A percentile compares a stretch with the other conserved stretches of the same genome.
phyloP scores from a whole-genome alignment of 2,113 vertebrate genomes.

The Poecile atricapillus region DNA sequence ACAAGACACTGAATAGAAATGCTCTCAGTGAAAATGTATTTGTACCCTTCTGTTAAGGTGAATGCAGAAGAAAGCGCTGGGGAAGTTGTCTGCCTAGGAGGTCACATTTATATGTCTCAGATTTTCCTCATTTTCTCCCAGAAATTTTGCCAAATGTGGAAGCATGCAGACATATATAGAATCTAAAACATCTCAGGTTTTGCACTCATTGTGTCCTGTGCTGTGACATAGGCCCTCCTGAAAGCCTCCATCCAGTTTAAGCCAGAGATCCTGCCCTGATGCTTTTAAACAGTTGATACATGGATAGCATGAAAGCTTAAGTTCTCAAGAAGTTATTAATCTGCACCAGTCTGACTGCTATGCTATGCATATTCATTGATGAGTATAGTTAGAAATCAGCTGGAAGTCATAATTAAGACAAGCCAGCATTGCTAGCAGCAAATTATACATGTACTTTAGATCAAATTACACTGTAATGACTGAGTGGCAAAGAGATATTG shows the following conservation, averaged over 20 bases:
- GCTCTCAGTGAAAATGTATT: neutral
- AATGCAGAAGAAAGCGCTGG: neutral
- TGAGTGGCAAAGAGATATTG: neutral
- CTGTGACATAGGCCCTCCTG: neutral
- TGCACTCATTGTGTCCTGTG: neutral
- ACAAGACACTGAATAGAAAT: neutral
- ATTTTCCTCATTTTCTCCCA: neutral
- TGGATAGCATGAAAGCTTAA: neutral
- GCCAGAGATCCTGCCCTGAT: neutral
- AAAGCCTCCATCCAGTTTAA: neutral
- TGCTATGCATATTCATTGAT: neutral
- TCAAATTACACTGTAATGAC: constrained; percentile 5
- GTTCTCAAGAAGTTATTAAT: neutral
- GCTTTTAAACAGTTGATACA: neutral
- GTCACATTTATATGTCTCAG: neutral
- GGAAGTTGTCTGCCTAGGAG: neutral
- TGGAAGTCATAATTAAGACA: constrained; percentile 22
- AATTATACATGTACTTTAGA: neutral
- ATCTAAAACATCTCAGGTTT: neutral
- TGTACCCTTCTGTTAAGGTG: neutral
- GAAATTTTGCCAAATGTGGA: neutral
- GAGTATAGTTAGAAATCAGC: neutral
- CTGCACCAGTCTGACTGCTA: neutral
- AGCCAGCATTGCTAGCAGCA: neutral
- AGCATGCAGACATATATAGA: neutral